phyloP scores from a whole-genome alignment of 2,113 vertebrate species.

The Chlamydotis undulata region DNA sequence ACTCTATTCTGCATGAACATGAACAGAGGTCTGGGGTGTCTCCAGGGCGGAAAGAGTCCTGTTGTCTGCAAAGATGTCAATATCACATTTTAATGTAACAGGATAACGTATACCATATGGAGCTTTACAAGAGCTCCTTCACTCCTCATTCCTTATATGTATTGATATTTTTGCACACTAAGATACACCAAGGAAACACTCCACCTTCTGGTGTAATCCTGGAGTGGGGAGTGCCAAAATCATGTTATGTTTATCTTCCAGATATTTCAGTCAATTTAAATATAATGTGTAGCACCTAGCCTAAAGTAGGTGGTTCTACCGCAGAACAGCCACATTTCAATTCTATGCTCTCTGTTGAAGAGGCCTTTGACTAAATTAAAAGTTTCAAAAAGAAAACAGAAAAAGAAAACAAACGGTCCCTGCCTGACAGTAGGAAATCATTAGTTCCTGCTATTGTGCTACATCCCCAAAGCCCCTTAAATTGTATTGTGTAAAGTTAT shows the following conservation, averaged over 20 bases:
- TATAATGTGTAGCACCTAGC: not conserved
- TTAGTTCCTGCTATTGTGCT: not conserved
- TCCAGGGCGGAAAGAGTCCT: not conserved
- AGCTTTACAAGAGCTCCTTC: not conserved
- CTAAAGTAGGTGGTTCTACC: not conserved
- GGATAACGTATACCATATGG: not conserved
- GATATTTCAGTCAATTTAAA: not conserved
- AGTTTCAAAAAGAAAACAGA: not conserved
- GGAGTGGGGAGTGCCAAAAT: not conserved
- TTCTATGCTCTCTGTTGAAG: not conserved
- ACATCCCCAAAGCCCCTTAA: not conserved
- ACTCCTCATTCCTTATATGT: not conserved
- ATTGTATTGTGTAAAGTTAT: not conserved
- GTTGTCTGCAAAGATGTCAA: not conserved
- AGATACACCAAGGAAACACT: not conserved
- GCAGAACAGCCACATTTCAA: not conserved
- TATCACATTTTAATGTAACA: not conserved
- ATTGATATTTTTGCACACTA: not conserved
- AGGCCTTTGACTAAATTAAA: not conserved
- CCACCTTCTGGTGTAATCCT: not conserved
- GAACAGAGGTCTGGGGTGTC: not conserved
- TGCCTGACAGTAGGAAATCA: not conserved
- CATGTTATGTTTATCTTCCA: not conserved
- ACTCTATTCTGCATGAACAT: not conserved
- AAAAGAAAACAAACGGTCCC: not conserved